Conservation (phyloP, 2,113 vertebrate genomes). For the Cyanoliseus patagonus region DNA sequence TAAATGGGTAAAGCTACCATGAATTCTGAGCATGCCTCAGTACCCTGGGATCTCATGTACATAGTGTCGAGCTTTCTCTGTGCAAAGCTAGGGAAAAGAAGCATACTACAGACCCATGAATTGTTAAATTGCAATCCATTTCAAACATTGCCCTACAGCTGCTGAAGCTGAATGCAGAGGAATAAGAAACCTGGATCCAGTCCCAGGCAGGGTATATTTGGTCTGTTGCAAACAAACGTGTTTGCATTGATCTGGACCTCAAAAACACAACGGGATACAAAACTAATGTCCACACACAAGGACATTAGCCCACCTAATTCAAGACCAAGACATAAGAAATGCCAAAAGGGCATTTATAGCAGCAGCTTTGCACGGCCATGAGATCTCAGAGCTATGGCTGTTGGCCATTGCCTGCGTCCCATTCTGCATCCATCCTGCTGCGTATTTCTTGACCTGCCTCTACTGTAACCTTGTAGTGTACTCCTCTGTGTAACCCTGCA, state of each 20-base stretch:
- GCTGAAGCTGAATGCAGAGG: neutral
- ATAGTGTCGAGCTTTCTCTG: neutral
- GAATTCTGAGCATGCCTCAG: neutral
- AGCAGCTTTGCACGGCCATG: neutral
- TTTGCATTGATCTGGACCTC: neutral
- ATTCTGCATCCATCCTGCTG: neutral
- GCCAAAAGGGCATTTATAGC: neutral
- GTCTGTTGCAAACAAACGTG: neutral
- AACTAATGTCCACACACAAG: neutral
- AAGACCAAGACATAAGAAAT: neutral
- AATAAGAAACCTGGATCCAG: neutral
- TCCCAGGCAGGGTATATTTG: neutral
- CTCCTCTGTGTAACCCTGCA: neutral
- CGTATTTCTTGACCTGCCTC: accelerated
- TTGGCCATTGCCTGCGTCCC: neutral
- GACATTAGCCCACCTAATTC: neutral
- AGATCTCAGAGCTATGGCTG: neutral
- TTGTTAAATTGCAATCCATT: neutral
- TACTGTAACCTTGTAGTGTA: neutral
- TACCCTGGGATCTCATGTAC: neutral
- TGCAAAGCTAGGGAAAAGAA: neutral
- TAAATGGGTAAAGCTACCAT: neutral
- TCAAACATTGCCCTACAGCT: neutral
- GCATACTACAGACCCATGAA: neutral
- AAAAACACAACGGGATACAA: neutral